Evolutionary conservation across 1,140 invertebrate species (phyloP).

Genomic region (Pogonognathellus flavescens): DNA sequence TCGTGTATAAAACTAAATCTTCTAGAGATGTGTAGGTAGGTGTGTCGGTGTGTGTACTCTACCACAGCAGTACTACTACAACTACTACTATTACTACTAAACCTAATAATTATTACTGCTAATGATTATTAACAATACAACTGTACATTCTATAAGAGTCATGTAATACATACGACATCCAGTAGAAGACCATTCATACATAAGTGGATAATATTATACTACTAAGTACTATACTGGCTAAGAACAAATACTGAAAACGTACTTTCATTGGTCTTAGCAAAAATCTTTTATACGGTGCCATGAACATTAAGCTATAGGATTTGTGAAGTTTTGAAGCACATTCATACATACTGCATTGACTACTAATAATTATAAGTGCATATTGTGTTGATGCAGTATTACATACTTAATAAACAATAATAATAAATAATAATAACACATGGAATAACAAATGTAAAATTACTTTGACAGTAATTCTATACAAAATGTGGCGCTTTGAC

Average conservation of each 20-base stretch:
- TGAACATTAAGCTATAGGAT: background rate
- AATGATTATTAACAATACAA: background rate
- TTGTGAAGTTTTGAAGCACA: too few relatives aligned
- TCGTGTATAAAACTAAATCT: too few relatives aligned
- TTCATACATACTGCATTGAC: background rate
- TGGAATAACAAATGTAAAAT: too few relatives aligned
- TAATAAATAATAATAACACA: too few relatives aligned
- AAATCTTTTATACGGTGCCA: conserved; percentile 45
- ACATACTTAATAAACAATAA: background rate
- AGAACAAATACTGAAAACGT: conserved; percentile 28
- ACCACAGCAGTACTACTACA: too few relatives aligned
- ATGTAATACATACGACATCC: conserved; percentile 20
- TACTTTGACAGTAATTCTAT: too few relatives aligned
- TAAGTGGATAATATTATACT: background rate
- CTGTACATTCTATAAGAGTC: conserved; percentile 30
- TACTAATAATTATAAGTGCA: background rate
- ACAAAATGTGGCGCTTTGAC: too few relatives aligned
- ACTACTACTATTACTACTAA: too few relatives aligned
- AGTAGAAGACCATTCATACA: conserved; percentile 26
- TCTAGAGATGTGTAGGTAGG: too few relatives aligned
- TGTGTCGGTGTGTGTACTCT: too few relatives aligned
- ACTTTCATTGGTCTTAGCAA: conserved; percentile 40
- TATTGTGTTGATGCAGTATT: background rate
- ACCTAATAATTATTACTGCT: too few relatives aligned
- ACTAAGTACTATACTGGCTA: background rate